Evolutionary conservation across 1,140 invertebrate species (phyloP).

Genomic region (Bombus confusus): DNA sequence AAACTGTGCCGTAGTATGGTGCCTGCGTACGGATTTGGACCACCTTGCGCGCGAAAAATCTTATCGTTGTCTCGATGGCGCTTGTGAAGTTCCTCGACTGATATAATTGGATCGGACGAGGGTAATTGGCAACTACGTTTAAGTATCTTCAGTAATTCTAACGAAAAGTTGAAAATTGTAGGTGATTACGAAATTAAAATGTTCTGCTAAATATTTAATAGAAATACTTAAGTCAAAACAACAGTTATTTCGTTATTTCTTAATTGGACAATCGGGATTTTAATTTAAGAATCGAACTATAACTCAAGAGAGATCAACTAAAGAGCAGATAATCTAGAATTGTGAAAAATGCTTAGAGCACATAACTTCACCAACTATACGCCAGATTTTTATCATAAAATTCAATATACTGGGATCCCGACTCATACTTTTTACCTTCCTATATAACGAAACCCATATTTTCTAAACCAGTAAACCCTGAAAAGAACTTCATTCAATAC

Average conservation of each 20-base stretch:
- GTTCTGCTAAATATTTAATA: too few species aligned
- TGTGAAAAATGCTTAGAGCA: not conserved
- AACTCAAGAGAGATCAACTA: too few species aligned
- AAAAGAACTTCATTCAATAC: not conserved
- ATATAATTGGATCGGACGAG: not conserved
- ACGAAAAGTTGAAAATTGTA: not conserved
- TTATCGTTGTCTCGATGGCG: not conserved
- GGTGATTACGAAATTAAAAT: not conserved
- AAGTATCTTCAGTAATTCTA: not conserved
- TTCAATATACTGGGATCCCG: not conserved
- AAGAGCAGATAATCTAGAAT: not conserved
- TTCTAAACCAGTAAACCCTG: not conserved
- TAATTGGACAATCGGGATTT: too few species aligned
- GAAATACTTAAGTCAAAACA: too few species aligned
- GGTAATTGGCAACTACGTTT: not conserved
- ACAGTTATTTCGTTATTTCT: too few species aligned
- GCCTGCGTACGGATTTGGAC: conserved; percentile 29
- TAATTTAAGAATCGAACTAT: too few species aligned
- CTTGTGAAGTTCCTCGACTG: not conserved
- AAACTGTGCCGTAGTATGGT: conserved; percentile 56
- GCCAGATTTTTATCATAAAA: not conserved
- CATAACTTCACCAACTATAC: not conserved
- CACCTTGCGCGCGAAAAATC: conserved; percentile 19
- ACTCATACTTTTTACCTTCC: not conserved
- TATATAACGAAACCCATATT: not conserved